phyloP scores from a whole-genome alignment of 92 coral and sea anemone species.

The Porites evermanni region DNA sequence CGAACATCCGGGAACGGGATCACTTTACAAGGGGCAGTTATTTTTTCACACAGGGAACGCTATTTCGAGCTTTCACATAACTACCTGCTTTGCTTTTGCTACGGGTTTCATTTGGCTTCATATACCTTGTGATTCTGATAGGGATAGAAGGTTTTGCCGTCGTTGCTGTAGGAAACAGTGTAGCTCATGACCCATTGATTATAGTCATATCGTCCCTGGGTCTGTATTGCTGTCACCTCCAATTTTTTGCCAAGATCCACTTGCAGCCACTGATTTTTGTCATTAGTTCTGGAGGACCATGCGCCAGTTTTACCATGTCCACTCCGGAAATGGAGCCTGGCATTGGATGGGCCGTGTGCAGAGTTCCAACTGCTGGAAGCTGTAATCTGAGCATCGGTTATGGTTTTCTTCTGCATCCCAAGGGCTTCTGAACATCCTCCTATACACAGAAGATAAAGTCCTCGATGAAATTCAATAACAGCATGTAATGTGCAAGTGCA shows the following conservation, averaged over 20 bases:
- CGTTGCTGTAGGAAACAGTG: not conserved
- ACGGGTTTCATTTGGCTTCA: not conserved
- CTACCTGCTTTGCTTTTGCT: not conserved
- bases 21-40: no score
- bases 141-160: not conserved
- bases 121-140: not conserved
- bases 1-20: no score
- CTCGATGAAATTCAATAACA: no score
- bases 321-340: not conserved
- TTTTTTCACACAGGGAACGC: no score
- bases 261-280: not conserved
- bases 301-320: not conserved
- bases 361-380: not conserved
- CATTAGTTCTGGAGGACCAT: not conserved
- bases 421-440: not conserved
- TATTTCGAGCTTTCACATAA: not conserved
- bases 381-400: not conserved
- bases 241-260: not conserved
- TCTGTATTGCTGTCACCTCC: not conserved
- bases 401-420: not conserved
- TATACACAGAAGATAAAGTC: no score
- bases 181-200: not conserved
- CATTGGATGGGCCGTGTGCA: not conserved
- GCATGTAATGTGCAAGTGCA: no score
- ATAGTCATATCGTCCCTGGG: not conserved